Percentiles rank a stretch among this genome's conserved stretches.
These are phyloP conservation scores for Apis cerana DNA, from an alignment of 1,140 invertebrate species.

Conservation along the genomic window DNA sequence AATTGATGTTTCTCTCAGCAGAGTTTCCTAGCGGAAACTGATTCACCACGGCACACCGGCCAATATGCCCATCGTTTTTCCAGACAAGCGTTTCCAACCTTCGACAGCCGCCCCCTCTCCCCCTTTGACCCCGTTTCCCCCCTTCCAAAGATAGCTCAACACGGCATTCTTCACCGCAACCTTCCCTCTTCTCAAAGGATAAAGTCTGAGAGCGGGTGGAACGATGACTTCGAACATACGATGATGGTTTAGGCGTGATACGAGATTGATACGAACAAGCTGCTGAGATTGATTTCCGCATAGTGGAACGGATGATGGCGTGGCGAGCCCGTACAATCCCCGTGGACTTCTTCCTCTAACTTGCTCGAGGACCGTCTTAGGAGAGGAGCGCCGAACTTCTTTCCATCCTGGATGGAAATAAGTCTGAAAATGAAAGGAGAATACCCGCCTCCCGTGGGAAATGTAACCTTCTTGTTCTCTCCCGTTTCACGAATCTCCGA, in stretches of 20 bases:
- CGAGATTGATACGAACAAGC: conserved; percentile 66
- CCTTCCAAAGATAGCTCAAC: background rate
- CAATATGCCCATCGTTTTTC: conserved; percentile 52
- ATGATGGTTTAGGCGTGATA: conserved; percentile 60
- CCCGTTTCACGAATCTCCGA: conserved; percentile 28
- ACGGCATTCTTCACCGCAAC: too few relatives aligned
- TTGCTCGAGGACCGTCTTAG: conserved; percentile 22
- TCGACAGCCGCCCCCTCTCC: conserved; percentile 15
- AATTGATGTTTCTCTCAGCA: conserved; percentile 15
- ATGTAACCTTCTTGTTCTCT: conserved; percentile 47
- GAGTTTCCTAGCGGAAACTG: conserved; percentile 15
- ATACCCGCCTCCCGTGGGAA: conserved; percentile 36
- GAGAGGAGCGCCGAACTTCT: background rate
- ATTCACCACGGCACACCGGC: conserved; percentile 5
- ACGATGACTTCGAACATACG: conserved; percentile 22
- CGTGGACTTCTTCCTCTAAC: conserved; percentile 15
- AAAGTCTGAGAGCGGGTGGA: background rate
- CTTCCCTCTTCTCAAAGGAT: background rate
- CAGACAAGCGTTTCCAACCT: conserved; percentile 16
- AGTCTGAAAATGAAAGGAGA: conserved; percentile 50
- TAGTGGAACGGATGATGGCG: conserved; percentile 46
- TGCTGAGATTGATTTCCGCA: conserved; percentile 67
- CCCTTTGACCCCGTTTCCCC: background rate
- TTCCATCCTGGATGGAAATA: conserved; percentile 45
- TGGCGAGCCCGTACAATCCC: conserved; percentile 17